Base-by-base conservation (phyloP, 2,888 invertebrate species). In the Caenorhabditis macrosperma region DNA sequence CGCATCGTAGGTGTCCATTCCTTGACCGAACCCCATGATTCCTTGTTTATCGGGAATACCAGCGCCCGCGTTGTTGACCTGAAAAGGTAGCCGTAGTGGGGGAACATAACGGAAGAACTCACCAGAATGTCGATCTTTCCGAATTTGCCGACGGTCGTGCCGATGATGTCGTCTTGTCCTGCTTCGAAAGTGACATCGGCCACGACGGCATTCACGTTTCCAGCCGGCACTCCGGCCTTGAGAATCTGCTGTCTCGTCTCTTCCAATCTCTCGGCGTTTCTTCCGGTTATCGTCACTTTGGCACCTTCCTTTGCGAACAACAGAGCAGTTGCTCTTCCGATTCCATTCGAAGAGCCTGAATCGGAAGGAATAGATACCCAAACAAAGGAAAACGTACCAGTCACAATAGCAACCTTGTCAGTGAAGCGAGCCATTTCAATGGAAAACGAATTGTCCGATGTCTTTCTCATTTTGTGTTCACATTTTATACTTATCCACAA, bases 291-390 rank as follows among this genome's bases (percentile, higher is more conserved):
- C 17, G 75, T 75, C 12, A 75, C 66, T 52, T 67, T n/a, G 20
- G 66, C 66, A 24, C 66, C 66, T 44, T 75, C 66, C n/a, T 41
- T 38, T 1, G 75, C 75, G 15, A 75, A 50, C 4, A 75, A 52
- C 10, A 75, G 5, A 17, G 75, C 75, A 9, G 67, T 60, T 1
- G 66, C 66, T 35, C 66, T 48, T 15, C 75, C 75, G 28, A 75
- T 75, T 64, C 66, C 75, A 67, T 67, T 75, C 0, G 75, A 75
- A n/a, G 75, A 75, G 5, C 75, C 75, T 75, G 35, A 22, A 48
- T 35, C 24, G 22, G 2, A 33, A 55, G n/a, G 15, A 17, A 30
- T 24, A 48, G n/a, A n/a, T 3, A 1, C 10, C 30, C 1, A 33
- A 15, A 20, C 38, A 38, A 38, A 54, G 6, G 30, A 6, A 24